Evolutionary conservation across 2,888 invertebrate genomes (phyloP), one percentile per base, ranked within the genome.

Genomic region (Drosophila recens): DNA sequence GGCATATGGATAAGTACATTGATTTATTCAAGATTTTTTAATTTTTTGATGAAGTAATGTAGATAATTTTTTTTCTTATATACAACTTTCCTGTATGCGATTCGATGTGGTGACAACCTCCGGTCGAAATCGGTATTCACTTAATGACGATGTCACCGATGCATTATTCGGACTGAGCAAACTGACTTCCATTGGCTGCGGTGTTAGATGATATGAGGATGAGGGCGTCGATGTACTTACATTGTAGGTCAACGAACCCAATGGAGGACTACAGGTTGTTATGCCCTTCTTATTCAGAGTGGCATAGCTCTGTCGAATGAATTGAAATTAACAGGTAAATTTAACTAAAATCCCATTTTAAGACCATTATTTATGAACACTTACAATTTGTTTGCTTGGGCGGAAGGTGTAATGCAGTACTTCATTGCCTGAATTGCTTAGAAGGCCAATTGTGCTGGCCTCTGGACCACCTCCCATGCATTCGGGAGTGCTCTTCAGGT

Each of bases 61-160:
- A 8, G 27, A 36, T 23, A 30, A 17, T 34, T 33, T 5, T n/a
- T 38, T 52, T 33, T 38, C 54, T 95, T 96, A 97, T 96, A 97
- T 97, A 96, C 97, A 97, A 94, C 97, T 97, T 94, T 97, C 97
- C 93, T 97, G 97, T 93, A 97, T 97, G 91, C 96, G 95, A 94
- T 97, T 97, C 78, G 97, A 97, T 74, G 97, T 96, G 84, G 97
- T 97, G 78, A 97, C 96, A 82, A 97, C 96, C 93, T 97, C 97
- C 76, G 97, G 97, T 88, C 96, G 95, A 89, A 96, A 95, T 80
- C 96, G 95, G 93, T 96, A 96, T 90, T 96, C 96, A 72, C 96
- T 96, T 67, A 96, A 94, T 72, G 96, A 96, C 91, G 96, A 96
- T 90, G 96, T 95, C 89, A 96, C 96, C 80, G 92, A 91, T 72